These are phyloP conservation scores for Thecophora atra DNA, from an alignment of 2,888 invertebrate genomes.

Conservation along the genomic window DNA sequence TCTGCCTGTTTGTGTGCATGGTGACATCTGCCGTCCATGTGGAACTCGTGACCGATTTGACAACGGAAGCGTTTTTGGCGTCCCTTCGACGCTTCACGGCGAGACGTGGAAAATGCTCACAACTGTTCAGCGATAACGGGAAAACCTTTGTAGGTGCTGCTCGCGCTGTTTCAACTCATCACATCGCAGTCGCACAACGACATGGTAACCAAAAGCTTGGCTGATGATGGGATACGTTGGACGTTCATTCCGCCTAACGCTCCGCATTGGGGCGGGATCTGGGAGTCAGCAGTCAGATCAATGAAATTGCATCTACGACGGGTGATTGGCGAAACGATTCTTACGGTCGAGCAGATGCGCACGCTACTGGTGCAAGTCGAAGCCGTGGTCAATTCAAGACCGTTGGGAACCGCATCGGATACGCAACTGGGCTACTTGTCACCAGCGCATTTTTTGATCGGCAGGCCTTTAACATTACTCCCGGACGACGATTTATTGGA, in stretches of 20 bases:
- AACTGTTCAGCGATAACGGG: constrained; percentile 10
- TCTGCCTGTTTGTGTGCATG: neutral
- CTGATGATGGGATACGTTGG: constrained; percentile 25
- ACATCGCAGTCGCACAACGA: constrained; percentile 24
- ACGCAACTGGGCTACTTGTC: too few species aligned
- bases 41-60: constrained; percentile 5
- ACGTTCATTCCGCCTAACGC: constrained; percentile 16
- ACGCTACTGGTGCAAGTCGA: too few species aligned
- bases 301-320: constrained; percentile 24
- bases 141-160: constrained; percentile 21
- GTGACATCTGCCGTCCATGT: neutral
- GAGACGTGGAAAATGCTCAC: constrained; percentile 7
- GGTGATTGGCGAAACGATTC: constrained; percentile 6
- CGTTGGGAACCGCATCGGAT: too few species aligned
- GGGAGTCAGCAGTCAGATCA: constrained; percentile 29
- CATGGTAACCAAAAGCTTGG: constrained; percentile 7
- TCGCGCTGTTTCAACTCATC: constrained; percentile 27
- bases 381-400: too few species aligned
- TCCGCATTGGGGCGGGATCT: constrained; percentile 23
- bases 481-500: neutral
- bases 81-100: neutral
- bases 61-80: neutral
- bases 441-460: neutral
- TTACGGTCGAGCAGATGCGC: constrained; percentile 25
- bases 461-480: neutral